Percentiles rank a stretch among this genome's conserved stretches.
Evolutionary conservation across 2,797 vertebrate species (phyloP).

Genomic region (Pteropus rufus): DNA sequence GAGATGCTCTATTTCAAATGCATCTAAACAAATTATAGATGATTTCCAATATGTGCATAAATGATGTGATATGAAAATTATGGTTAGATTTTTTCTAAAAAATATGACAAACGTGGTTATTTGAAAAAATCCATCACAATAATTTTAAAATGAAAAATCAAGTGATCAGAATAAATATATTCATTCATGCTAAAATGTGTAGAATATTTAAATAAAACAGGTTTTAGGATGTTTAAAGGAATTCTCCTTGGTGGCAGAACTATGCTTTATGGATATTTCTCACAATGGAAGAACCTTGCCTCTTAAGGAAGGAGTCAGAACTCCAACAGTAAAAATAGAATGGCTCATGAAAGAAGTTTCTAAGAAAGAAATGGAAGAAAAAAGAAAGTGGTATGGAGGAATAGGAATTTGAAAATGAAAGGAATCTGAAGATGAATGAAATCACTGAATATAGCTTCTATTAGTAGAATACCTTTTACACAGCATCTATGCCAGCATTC

Average conservation of each 20-base stretch:
- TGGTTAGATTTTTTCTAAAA: not conserved
- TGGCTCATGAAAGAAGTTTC: not conserved
- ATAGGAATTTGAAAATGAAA: not conserved
- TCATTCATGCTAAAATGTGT: not conserved
- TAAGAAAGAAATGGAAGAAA: not conserved
- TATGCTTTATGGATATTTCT: not conserved
- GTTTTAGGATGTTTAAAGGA: not conserved
- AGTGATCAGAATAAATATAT: not conserved
- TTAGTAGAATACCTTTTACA: not conserved
- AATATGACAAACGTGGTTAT: not conserved
- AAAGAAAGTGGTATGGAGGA: not conserved
- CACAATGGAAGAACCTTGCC: not conserved
- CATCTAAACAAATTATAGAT: not conserved
- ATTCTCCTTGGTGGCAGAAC: not conserved
- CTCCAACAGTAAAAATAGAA: not conserved
- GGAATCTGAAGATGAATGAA: not conserved
- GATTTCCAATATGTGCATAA: not conserved
- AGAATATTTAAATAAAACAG: not conserved
- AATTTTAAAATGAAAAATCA: slow-evolving; percentile 6
- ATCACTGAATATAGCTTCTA: not conserved
- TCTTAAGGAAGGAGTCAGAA: not conserved
- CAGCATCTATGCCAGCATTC: not conserved
- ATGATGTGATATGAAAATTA: not conserved
- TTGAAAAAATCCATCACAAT: not conserved
- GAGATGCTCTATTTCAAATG: not conserved